Conservation (phyloP, 2,113 vertebrate genomes). For the Ciconia stormi region DNA sequence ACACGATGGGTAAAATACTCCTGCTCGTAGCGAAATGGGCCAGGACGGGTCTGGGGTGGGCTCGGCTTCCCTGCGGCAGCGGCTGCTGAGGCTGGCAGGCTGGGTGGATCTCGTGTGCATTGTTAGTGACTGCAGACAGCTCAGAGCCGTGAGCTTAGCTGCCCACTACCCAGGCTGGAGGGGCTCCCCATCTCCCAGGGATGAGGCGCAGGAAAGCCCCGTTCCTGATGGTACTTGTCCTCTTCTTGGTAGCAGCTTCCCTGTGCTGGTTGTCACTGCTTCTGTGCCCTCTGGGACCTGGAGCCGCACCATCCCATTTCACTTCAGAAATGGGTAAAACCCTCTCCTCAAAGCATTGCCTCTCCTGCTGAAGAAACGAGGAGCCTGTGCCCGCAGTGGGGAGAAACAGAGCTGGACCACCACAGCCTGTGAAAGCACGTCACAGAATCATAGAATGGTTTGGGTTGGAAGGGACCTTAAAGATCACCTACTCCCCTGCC, state of each 20-base stretch:
- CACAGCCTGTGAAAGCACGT: not conserved
- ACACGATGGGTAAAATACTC: accelerated
- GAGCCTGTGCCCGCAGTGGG: not conserved
- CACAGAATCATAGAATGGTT: not conserved
- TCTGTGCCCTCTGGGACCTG: not conserved
- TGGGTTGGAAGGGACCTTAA: not conserved
- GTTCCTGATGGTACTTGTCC: accelerated
- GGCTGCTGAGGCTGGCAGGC: accelerated
- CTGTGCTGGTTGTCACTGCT: not conserved
- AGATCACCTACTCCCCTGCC: accelerated
- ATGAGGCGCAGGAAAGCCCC: not conserved
- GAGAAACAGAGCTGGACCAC: not conserved
- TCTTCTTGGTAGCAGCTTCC: not conserved
- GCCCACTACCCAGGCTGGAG: not conserved
- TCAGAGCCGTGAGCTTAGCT: not conserved
- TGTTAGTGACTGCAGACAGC: not conserved
- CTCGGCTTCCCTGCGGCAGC: accelerated
- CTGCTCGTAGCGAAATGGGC: not conserved
- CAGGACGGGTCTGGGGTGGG: not conserved
- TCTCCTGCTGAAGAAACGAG: accelerated
- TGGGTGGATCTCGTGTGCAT: accelerated
- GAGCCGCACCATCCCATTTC: accelerated
- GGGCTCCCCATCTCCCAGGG: not conserved
- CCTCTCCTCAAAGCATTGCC: not conserved
- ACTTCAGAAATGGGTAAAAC: not conserved